Base-by-base conservation (phyloP, 2,888 invertebrate genomes). In the Chymomyza fuscimana region DNA sequence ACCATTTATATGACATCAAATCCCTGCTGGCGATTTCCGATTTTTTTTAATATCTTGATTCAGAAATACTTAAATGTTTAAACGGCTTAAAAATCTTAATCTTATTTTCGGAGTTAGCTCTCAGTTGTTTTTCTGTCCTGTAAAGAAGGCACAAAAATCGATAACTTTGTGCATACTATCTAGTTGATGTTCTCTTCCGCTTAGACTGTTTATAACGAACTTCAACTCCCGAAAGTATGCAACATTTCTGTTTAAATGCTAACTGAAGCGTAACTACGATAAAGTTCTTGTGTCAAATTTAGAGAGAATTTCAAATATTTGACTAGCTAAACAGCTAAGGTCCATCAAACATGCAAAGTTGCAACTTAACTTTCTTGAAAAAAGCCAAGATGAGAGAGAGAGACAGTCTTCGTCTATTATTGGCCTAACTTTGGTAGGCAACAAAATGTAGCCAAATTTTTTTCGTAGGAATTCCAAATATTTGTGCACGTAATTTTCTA, bases 401-500 rank as follows among this genome's bases (percentile, higher is more conserved):
- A 5, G 7, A 25, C 25, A 25, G 25, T 3, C 25, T 25, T 36
- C 1, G 36, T 36, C 6, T 7, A 36, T 46, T 12, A 12, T 2
- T 46, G 40, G 10, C 12, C 12, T 12, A 12, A 12, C 12, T 46
- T 10, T 3, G 1, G 6, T 12, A 46, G 12, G 12, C 12, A 10
- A 46, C 4, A 12, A 46, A 65, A 63, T 69, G 46, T 16, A 65
- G 54, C 9, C 4, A 32, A 36, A 9, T 15, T 51, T 51, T 51
- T 9, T 15, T 51, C 51, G 5, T 5, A 19, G 19, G 2, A 58
- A 58, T 73, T 59, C 76, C 74, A 82, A 85, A 87, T 87, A 87
- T 87, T 87, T 86, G 80, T 58, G 71, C 75, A 77, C 76, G 81
- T 79, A 79, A 86, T 76, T 80, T 77, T 67, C 66, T 64, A 72